These are phyloP conservation scores for Pluvianellus socialis DNA, from an alignment of 2,113 vertebrate species.

Conservation along the genomic window DNA sequence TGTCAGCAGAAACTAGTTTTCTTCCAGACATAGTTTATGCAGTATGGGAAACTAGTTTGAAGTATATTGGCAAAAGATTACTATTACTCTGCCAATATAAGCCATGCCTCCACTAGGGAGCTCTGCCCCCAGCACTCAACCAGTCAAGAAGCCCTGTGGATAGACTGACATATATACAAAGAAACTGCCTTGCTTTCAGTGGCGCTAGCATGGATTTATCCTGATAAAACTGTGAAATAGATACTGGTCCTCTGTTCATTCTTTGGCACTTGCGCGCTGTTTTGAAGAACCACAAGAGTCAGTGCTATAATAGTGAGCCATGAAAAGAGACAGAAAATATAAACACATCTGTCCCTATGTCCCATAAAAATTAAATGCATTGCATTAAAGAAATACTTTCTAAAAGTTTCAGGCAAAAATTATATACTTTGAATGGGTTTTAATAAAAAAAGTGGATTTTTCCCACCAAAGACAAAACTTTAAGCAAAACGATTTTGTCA, in stretches of 20 bases:
- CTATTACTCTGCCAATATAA: slow-evolving; percentile 29
- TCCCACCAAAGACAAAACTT: slow-evolving; percentile 21
- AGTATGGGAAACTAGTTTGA: slow-evolving; percentile 10
- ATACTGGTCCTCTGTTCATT: slow-evolving; percentile 34
- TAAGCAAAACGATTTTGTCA: background rate
- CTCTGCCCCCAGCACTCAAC: background rate
- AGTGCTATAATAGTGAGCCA: background rate
- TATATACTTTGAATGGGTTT: background rate
- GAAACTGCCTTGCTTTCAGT: background rate
- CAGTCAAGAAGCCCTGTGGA: slow-evolving; percentile 1
- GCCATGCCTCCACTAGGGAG: background rate
- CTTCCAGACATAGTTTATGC: background rate
- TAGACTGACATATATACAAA: background rate
- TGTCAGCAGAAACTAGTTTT: slow-evolving; percentile 42
- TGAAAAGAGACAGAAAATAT: slow-evolving; percentile 43
- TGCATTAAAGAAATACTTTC: background rate
- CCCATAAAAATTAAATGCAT: slow-evolving; percentile 29
- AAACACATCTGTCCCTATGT: slow-evolving; percentile 37
- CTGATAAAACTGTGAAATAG: slow-evolving; percentile 4
- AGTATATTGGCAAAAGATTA: slow-evolving; percentile 16
- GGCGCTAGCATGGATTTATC: slow-evolving; percentile 9
- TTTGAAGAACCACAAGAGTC: slow-evolving; percentile 23
- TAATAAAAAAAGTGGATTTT: background rate
- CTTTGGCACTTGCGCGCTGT: background rate
- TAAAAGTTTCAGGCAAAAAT: background rate